Percentiles rank a stretch among this genome's conserved stretches.
Evolutionary conservation across 2,888 invertebrate species (phyloP).

Genomic region (Pachydiplax longipennis): DNA sequence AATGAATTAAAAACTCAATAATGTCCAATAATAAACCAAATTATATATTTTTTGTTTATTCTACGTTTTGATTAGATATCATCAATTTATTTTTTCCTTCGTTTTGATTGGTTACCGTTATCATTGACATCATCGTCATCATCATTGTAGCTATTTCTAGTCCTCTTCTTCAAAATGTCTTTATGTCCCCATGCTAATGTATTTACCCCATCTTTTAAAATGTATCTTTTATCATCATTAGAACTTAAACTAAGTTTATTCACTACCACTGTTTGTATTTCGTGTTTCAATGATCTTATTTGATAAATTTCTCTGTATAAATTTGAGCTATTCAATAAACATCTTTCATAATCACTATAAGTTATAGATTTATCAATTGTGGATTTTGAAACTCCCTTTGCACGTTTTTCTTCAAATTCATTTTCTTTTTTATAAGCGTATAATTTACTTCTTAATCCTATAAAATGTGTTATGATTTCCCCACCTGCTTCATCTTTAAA

Average conservation of each 20-base stretch:
- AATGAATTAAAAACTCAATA: background rate
- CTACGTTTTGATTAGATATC: background rate
- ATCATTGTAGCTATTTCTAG: background rate
- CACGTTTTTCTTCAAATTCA: background rate
- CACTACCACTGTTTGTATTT: background rate
- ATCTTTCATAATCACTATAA: background rate
- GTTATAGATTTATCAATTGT: background rate
- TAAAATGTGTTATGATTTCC: background rate
- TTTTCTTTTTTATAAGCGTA: background rate
- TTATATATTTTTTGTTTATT: too few relatives aligned
- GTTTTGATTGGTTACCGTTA: background rate
- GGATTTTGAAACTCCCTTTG: background rate
- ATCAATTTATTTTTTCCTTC: background rate
- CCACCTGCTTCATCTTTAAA: background rate
- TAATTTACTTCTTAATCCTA: background rate
- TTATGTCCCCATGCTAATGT: background rate
- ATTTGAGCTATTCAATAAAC: background rate
- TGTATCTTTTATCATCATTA: background rate
- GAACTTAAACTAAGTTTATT: background rate
- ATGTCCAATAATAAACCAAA: too few relatives aligned
- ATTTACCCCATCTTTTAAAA: background rate
- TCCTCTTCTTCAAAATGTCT: background rate
- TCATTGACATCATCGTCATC: too few relatives aligned
- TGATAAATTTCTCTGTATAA: background rate
- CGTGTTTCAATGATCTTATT: background rate